Percentiles rank a stretch among this genome's conserved stretches.
phyloP scores from a whole-genome alignment of 2,797 vertebrate genomes.

The Acanthis flammea region DNA sequence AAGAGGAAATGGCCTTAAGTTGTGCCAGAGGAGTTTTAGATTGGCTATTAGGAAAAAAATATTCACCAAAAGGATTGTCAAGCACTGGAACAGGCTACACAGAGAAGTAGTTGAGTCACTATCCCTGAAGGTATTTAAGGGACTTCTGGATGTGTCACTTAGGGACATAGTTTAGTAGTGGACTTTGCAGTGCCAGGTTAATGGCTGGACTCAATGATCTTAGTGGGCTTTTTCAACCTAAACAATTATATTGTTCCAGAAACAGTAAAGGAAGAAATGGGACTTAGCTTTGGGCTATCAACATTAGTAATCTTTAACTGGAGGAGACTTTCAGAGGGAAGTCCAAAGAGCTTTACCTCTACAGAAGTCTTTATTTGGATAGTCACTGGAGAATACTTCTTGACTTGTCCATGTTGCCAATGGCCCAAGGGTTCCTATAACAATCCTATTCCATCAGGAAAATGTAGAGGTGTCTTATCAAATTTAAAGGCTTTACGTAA shows the following conservation, averaged over 20 bases:
- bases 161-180: not conserved
- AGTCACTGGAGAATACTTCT: not conserved
- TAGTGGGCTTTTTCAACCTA: not conserved
- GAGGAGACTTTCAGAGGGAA: not conserved
- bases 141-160: not conserved
- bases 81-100: not conserved
- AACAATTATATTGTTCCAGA: not conserved
- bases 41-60: not conserved
- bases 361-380: not conserved
- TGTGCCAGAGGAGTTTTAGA: not conserved
- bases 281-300: not conserved
- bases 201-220: not conserved
- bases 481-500: not conserved
- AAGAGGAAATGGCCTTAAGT: not conserved
- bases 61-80: not conserved
- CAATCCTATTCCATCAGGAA: not conserved
- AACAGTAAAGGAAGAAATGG: not conserved
- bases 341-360: not conserved
- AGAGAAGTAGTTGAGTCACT: not conserved
- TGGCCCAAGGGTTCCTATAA: not conserved
- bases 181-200: not conserved
- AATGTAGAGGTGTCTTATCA: not conserved
- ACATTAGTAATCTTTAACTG: not conserved
- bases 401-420: not conserved
- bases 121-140: not conserved